Percentiles rank a stretch among this genome's conserved stretches.
phyloP scores from a whole-genome alignment of 2,797 vertebrate species.

The Myotis myotis region DNA sequence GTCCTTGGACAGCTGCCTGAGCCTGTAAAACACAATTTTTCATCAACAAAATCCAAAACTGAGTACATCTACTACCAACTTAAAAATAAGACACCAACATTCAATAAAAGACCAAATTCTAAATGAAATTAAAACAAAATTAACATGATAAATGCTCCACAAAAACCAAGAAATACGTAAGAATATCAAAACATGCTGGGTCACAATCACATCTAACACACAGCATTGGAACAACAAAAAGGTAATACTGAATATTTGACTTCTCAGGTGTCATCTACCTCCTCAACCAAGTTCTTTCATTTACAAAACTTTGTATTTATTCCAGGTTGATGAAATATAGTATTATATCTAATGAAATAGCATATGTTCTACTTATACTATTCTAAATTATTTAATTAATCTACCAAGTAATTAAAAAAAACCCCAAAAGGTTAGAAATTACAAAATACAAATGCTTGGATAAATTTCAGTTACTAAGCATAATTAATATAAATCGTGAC shows the following conservation, averaged over 20 bases:
- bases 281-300: not conserved
- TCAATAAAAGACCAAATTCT: slow-evolving; percentile 76
- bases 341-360: not conserved
- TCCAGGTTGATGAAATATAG: not conserved
- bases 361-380: slow-evolving; percentile 37
- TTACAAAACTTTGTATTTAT: slow-evolving; percentile 44
- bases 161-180: slow-evolving; percentile 57
- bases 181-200: slow-evolving; percentile 67
- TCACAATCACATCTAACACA: slow-evolving; percentile 75
- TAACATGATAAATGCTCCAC: slow-evolving; percentile 61
- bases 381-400: slow-evolving; percentile 72
- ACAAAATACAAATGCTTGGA: slow-evolving; percentile 60
- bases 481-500: not conserved
- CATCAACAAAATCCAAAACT: slow-evolving; percentile 50
- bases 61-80: slow-evolving; percentile 16
- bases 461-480: slow-evolving; percentile 48
- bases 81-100: slow-evolving; percentile 73
- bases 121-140: slow-evolving; percentile 77
- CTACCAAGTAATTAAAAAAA: slow-evolving; percentile 64
- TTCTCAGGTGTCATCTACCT: slow-evolving; percentile 41
- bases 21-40: slow-evolving; percentile 86
- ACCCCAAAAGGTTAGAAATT: slow-evolving; percentile 57
- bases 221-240: slow-evolving; percentile 64
- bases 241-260: not conserved
- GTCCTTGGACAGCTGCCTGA: slow-evolving; percentile 92